These are phyloP conservation scores for Phenganax subtilis DNA, from an alignment of 92 coral and sea anemone species.

Conservation along the genomic window DNA sequence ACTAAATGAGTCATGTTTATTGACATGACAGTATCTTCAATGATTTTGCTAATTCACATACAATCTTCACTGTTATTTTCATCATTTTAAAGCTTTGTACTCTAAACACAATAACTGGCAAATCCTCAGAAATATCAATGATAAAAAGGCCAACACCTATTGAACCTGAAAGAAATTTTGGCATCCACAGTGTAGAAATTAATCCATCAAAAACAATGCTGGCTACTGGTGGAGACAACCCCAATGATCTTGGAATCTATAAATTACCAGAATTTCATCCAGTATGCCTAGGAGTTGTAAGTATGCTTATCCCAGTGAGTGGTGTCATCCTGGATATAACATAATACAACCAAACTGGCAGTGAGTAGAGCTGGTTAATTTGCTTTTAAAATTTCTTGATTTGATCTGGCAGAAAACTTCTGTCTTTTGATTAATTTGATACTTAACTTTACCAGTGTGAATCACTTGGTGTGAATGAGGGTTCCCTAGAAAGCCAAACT, in stretches of 20 bases:
- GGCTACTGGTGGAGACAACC: slow-evolving; percentile 90
- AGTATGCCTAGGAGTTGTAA: slow-evolving; percentile 85
- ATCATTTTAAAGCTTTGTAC: slow-evolving; percentile 58
- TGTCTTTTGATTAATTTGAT: too few species aligned
- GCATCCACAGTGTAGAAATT: slow-evolving; percentile 75
- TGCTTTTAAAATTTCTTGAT: too few species aligned
- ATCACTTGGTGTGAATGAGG: too few species aligned
- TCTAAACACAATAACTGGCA: slow-evolving; percentile 60
- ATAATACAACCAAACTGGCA: too few species aligned
- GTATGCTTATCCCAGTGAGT: background rate
- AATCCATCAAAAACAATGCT: slow-evolving; percentile 60
- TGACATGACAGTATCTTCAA: background rate
- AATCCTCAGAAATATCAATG: slow-evolving; percentile 61
- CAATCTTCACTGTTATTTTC: too few species aligned
- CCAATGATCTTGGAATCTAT: slow-evolving; percentile 82
- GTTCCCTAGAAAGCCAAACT: too few species aligned
- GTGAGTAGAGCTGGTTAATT: too few species aligned
- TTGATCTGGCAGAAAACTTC: too few species aligned
- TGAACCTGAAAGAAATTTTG: slow-evolving; percentile 68
- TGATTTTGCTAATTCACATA: too few species aligned
- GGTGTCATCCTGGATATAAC: background rate
- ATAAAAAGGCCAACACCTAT: slow-evolving; percentile 59
- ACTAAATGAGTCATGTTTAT: too few species aligned
- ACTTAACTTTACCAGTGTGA: too few species aligned
- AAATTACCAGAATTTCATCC: slow-evolving; percentile 87